Evolutionary conservation across 2,888 invertebrate species (phyloP).

Genomic region (Galerucella pusilla): DNA sequence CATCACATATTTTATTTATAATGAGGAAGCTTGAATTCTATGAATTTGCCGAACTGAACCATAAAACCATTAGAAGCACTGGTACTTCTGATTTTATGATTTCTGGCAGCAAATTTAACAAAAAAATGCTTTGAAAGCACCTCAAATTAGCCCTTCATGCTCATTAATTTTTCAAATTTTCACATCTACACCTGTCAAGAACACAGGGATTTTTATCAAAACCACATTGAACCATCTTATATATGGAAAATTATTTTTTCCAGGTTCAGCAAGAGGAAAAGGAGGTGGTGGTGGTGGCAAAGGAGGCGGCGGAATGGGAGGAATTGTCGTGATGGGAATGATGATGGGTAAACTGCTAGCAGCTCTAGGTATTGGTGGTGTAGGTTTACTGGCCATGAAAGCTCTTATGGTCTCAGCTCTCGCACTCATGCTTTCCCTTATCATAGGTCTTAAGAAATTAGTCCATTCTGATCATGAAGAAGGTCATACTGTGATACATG

Average conservation of each 20-base stretch:
- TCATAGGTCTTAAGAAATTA: slow-evolving; percentile 80
- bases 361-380: slow-evolving; percentile 79
- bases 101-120: too few species aligned
- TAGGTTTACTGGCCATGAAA: slow-evolving; percentile 83
- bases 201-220: too few species aligned
- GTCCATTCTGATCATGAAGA: slow-evolving; percentile 69
- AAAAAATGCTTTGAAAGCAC: too few species aligned
- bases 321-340: slow-evolving; percentile 72
- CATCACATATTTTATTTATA: too few species aligned
- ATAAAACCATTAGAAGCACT: too few species aligned
- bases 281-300: slow-evolving; percentile 66
- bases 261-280: slow-evolving; percentile 71
- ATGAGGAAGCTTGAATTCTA: too few species aligned
- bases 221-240: too few species aligned
- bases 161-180: too few species aligned
- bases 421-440: slow-evolving; percentile 79
- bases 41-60: neutral
- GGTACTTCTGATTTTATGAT: too few species aligned
- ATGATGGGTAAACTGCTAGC: slow-evolving; percentile 85
- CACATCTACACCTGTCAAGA: too few species aligned
- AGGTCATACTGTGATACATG: slow-evolving; percentile 67
- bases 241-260: neutral
- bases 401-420: slow-evolving; percentile 71
- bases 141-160: too few species aligned
- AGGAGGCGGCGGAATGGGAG: slow-evolving; percentile 67